A percentile compares a stretch with the other conserved stretches of the same genome.
Evolutionary conservation across 2,113 vertebrate species (phyloP).

Genomic region (Menidia beryllina): DNA sequence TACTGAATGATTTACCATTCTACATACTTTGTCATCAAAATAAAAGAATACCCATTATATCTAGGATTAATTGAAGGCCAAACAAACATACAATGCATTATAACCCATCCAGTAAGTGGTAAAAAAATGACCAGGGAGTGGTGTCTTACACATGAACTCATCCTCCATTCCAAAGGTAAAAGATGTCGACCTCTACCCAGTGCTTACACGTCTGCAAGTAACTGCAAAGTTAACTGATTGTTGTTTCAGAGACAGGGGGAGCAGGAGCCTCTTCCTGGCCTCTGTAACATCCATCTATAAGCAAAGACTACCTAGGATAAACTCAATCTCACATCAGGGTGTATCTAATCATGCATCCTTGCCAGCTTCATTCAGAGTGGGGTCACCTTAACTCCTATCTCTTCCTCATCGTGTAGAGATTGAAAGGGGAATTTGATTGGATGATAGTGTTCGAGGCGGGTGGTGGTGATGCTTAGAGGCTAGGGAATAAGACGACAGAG

Average conservation of each 20-base stretch:
- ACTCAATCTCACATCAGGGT: conserved; percentile 64
- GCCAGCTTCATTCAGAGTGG: conserved; percentile 42
- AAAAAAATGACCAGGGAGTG: background rate
- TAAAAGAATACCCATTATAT: too few species aligned
- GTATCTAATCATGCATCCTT: conserved; percentile 59
- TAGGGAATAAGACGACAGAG: background rate
- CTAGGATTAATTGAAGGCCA: too few species aligned
- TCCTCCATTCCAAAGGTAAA: background rate
- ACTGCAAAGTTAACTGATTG: conserved; percentile 25
- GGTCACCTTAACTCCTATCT: conserved; percentile 72
- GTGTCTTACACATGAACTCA: background rate
- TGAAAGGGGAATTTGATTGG: conserved; percentile 57
- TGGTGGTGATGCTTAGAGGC: background rate
- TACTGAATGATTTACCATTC: too few species aligned
- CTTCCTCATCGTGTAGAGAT: conserved; percentile 30
- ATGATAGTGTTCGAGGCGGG: conserved; percentile 13
- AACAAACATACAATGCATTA: background rate
- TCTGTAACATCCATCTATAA: conserved; percentile 44
- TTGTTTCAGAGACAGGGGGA: conserved; percentile 21
- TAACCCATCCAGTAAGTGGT: conserved; percentile 1
- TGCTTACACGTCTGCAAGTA: background rate
- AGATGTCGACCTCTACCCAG: conserved; percentile 3
- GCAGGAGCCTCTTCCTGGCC: conserved; percentile 7
- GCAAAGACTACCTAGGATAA: conserved; percentile 49
- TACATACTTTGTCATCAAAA: too few species aligned